Evolutionary conservation across 2,888 invertebrate species (phyloP).

Genomic region (Noctua janthina): DNA sequence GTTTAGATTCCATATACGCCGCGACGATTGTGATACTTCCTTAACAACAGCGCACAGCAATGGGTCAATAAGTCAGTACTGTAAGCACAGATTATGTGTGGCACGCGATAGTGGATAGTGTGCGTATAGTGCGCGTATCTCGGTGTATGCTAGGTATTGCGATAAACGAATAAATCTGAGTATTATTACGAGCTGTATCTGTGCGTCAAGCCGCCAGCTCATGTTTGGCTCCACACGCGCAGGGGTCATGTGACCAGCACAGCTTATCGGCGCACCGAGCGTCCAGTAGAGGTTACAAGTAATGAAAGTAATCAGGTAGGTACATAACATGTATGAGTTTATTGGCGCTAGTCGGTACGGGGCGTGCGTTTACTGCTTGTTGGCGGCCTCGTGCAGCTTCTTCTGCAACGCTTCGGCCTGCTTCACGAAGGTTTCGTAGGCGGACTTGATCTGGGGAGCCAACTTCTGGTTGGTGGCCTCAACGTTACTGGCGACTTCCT

Average conservation of each 20-base stretch:
- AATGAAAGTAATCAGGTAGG: constrained; percentile 37
- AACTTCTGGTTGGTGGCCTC: constrained; percentile 84
- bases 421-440: constrained; percentile 84
- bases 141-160: not conserved
- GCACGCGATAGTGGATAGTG: not conserved
- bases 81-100: not conserved
- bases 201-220: not conserved
- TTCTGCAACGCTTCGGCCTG: constrained; percentile 80
- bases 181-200: not conserved
- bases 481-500: constrained; percentile 79
- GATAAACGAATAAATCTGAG: constrained; percentile 1
- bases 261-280: not conserved
- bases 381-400: constrained; percentile 85
- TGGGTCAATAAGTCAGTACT: not conserved
- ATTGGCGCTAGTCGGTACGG: constrained; percentile 45
- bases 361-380: constrained; percentile 77
- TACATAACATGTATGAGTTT: constrained; percentile 35
- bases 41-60: not conserved
- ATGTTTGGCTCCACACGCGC: not conserved
- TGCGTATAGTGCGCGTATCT: not conserved
- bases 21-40: not conserved
- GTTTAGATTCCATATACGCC: too few species aligned
- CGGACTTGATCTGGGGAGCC: constrained; percentile 83
- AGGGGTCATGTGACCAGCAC: not conserved
- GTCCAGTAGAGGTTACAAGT: not conserved